Base-by-base conservation (phyloP, 2,113 vertebrate species). In the Puffinus mauretanicus region DNA sequence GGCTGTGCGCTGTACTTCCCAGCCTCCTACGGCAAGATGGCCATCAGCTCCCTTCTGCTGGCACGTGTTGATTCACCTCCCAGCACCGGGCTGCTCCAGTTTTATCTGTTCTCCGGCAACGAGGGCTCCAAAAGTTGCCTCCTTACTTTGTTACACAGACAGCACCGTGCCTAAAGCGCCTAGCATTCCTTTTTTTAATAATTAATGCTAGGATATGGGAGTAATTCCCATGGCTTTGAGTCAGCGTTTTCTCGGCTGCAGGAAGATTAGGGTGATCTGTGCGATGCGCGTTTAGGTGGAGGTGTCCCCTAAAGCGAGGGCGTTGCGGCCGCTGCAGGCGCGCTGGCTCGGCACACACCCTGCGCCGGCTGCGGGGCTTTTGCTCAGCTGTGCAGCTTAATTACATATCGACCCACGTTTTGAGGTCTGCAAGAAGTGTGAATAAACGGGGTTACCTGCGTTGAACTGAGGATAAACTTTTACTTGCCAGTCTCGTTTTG, bases 401-500 rank as follows among this genome's bases (percentile, higher is more conserved):
- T 36, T 27, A 9, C 2, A 1, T 14, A 10, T 4, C 6, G 1
- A 16, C 11, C 34, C 1, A 3, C 1, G 3, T 26, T 17, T 19
- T 1, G 11, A 7, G 46, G 36, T 16, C 46, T 17, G 27, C 3
- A 7, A 12, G 65, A 21, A 10, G 4, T 2, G 20, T 6, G 34
- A 9, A 3, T 3, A 2, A 17, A 7, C 1, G 3, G 64, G 20
- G 24, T 27, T 25, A 4, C 66, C 55, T 5, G 5, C 4, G 2
- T 9, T 18, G 15, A 13, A 5, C 29, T 0, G 24, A 5, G 49
- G 24, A 7, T 5, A 6, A 16, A 4, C 47, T 44, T 2, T 1
- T 5, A 0, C 44, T 22, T 1, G 0, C 0, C 0, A 8, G 42
- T 1, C 36, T 32, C 0, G 1, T 19, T 69, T 5, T 3, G 76